Evolutionary conservation across 2,888 invertebrate species (phyloP), one percentile per base, ranked within the genome.

Genomic region (Rhogogaster chlorosoma): DNA sequence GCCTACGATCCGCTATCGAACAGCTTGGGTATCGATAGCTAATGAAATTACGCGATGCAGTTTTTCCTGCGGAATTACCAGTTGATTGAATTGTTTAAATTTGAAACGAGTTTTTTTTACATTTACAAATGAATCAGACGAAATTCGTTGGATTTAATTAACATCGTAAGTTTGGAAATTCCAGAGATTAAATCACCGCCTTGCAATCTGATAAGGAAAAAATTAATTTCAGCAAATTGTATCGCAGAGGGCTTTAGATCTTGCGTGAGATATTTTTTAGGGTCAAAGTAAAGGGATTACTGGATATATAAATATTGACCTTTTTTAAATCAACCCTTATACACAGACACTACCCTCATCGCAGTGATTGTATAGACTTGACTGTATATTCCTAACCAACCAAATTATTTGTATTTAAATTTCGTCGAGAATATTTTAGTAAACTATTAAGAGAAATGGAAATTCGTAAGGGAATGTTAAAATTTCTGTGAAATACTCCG

Each of bases 381-480:
- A n/a, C 29, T 32, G 26, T 77, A 32, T 9, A 29, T 29, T 77
- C 49, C 77, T 77, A 53, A 77, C 32, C 53, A 77, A 49, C 77
- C 3, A 32, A 29, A 67, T 32, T 18, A 45, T 45, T 45, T 15
- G 45, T 29, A 32, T 32, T n/a, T n/a, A 12, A 67, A 67, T 32
- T 67, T 29, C 5, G 0, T 67, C 1, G 1, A 5, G 26, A 67
- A 67, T 29, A 1, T 18, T 6, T 18, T 32, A 18, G 18, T 29
- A 12, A 67, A 67, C 7, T n/a, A n/a, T 67, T 32, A 6, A 2
- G 5, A 67, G 1, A 67, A 29, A 32, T 32, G 18, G 29, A 26
- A 32, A 67, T 67, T 67, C 7, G n/a, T 5, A 18, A 18, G 18
- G 10, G 15, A 18, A 67, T 67, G 10, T 12, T 1, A 32, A 32